These are phyloP conservation scores for Furcifer pardalis DNA, from an alignment of 2,797 vertebrate species.

Conservation along the genomic window DNA sequence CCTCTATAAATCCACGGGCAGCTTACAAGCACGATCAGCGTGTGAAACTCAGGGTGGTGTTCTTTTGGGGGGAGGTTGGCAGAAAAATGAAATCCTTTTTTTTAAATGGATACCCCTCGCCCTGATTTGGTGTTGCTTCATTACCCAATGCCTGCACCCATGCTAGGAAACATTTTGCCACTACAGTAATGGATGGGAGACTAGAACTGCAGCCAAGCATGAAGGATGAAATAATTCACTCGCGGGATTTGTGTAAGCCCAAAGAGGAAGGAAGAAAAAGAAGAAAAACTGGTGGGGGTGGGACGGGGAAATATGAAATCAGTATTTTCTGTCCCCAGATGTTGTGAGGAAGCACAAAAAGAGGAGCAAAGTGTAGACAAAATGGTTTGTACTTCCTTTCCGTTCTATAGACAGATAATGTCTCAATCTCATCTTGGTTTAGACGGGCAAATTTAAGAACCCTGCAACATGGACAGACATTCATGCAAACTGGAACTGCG, in stretches of 20 bases:
- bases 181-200: conserved; percentile 23
- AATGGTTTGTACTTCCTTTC: not conserved
- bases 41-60: no score
- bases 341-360: not conserved
- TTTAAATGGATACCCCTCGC: not conserved
- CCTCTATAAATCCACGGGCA: not conserved
- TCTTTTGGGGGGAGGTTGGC: no score
- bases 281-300: not conserved
- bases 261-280: conserved; percentile 10
- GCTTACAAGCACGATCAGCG: not conserved
- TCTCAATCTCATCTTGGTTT: not conserved
- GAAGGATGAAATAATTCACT: conserved; percentile 40
- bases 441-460: no score
- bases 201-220: conserved; percentile 31
- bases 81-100: not conserved
- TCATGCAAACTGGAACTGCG: not conserved
- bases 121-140: not conserved
- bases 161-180: conserved; percentile 11
- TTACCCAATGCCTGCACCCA: not conserved
- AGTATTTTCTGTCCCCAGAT: conserved; percentile 13
- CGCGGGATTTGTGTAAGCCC: conserved; percentile 10
- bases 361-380: not conserved
- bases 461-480: not conserved
- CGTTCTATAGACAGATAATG: not conserved
- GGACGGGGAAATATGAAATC: not conserved